Evolutionary conservation across 2,113 vertebrate species (phyloP), one percentile per base, ranked within the genome.

Genomic region (Malurus cyaneus): DNA sequence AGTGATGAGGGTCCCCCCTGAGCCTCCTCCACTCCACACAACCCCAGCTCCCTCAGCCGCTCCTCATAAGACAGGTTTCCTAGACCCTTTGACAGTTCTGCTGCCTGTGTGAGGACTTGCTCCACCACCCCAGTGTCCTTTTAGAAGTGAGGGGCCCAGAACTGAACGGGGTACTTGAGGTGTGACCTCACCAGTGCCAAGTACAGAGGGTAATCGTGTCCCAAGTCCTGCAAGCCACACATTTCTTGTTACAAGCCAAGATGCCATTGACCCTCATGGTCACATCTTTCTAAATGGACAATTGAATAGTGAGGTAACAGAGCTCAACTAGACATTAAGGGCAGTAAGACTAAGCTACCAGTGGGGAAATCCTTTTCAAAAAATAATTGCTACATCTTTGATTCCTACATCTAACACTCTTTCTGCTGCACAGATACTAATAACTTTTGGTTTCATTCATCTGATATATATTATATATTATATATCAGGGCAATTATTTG

Each of bases 1-100:
- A 62, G 29, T 0, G 0, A 42, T 16, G 10, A 14, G 6, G 11
- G 6, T 13, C 4, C 4, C 32, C 6, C n/a, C 15, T 6, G 3
- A 71, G 11, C 5, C 28, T 47, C 12, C 9, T 39, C 16, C 24
- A 62, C 11, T 8, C 14, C 53, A 23, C 52, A 54, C 18, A 36
- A 12, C 3, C 7, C 16, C 29, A 25, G 47, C 16, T 49, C 16
- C 34, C 41, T 31, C 29, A 80, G 24, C 13, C 25, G 12, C n/a
- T 36, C 25, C 34, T 57, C 42, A 23, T 4, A 34, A 25, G 28
- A 39, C 8, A 6, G 5, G 2, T 26, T 56, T 31, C 42, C 50
- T 26, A 64, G 11, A 26, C 5, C 25, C 14, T 42, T 64, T 25
- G 1, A 17, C 42, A 56, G 6, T 11, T 34, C 16, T 39, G 12